Evolutionary conservation across 2,797 vertebrate genomes (phyloP).

Genomic region (Danio kyathit): DNA sequence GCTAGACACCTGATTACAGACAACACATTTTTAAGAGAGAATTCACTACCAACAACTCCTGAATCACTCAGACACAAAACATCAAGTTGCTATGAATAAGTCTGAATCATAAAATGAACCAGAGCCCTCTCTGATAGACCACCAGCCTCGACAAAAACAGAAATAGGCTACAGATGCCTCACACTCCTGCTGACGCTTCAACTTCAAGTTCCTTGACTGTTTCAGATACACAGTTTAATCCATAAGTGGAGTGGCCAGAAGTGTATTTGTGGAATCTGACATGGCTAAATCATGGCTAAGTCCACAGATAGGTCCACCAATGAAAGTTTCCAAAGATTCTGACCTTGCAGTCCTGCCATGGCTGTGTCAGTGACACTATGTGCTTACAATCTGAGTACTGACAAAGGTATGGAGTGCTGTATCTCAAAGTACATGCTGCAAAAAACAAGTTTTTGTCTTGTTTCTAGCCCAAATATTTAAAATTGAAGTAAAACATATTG

Average conservation of each 20-base stretch:
- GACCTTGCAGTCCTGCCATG: slow-evolving; percentile 41
- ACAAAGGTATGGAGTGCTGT: slow-evolving; percentile 49
- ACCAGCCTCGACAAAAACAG: slow-evolving; percentile 9
- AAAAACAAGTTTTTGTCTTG: too few relatives aligned
- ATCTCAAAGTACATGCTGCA: slow-evolving; percentile 17
- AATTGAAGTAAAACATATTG: too few relatives aligned
- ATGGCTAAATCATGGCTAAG: slow-evolving; percentile 61
- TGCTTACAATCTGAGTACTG: slow-evolving; percentile 46
- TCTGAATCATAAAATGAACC: slow-evolving; percentile 22
- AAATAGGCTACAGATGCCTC: slow-evolving; percentile 57
- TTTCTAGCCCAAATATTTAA: too few relatives aligned
- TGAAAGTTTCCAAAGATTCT: slow-evolving; percentile 32
- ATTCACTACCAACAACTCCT: slow-evolving; percentile 7
- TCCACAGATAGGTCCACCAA: slow-evolving; percentile 57
- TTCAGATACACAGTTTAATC: slow-evolving; percentile 70
- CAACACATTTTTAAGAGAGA: background rate
- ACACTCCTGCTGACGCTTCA: slow-evolving; percentile 54
- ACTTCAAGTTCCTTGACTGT: slow-evolving; percentile 65
- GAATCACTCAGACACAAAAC: background rate
- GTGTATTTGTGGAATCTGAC: slow-evolving; percentile 59
- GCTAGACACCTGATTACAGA: background rate
- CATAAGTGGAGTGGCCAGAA: slow-evolving; percentile 44
- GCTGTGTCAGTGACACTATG: slow-evolving; percentile 41
- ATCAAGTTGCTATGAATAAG: background rate
- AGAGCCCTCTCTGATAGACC: slow-evolving; percentile 10